These are phyloP conservation scores for Triplophysa dalaica DNA, from an alignment of 2,113 vertebrate species.

Conservation along the genomic window DNA sequence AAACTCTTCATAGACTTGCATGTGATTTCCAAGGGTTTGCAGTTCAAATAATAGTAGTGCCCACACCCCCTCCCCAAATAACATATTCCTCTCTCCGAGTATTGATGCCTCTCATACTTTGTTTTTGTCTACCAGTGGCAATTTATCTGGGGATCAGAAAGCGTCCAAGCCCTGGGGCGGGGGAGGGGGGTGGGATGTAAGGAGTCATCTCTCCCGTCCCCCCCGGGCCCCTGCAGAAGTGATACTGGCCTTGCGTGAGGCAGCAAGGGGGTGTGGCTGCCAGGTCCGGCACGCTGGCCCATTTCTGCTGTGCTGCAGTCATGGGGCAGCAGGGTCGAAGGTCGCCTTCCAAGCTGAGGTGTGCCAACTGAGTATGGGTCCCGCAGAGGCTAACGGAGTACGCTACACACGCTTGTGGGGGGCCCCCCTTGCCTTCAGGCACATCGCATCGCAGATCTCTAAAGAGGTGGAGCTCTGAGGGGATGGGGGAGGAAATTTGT, in stretches of 20 bases:
- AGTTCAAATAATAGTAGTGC: too few relatives aligned
- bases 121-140: constrained; percentile 74
- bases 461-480: constrained; percentile 83
- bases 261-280: constrained; percentile 80
- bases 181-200: constrained; percentile 75
- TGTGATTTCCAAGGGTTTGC: too few relatives aligned
- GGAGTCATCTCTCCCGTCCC: constrained; percentile 71
- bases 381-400: constrained; percentile 79
- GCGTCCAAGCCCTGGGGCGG: constrained; percentile 80
- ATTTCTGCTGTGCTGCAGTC: constrained; percentile 87
- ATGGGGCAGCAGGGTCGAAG: constrained; percentile 76
- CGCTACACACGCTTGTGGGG: constrained; percentile 84
- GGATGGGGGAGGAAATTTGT: constrained; percentile 24
- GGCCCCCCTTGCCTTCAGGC: constrained; percentile 83
- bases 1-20: too few relatives aligned
- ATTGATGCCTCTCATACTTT: not conserved
- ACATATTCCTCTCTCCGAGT: not conserved
- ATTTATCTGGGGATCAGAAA: constrained; percentile 96
- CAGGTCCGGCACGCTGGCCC: constrained; percentile 81
- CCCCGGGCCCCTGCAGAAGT: constrained; percentile 81
- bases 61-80: too few relatives aligned
- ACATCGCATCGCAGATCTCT: constrained; percentile 84
- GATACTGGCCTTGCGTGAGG: constrained; percentile 83
- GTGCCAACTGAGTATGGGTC: constrained; percentile 81
- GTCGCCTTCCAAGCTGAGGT: constrained; percentile 87